Evolutionary conservation across 2,888 invertebrate species (phyloP), one percentile per base, ranked within the genome.

Genomic region (Drosophila birchii): DNA sequence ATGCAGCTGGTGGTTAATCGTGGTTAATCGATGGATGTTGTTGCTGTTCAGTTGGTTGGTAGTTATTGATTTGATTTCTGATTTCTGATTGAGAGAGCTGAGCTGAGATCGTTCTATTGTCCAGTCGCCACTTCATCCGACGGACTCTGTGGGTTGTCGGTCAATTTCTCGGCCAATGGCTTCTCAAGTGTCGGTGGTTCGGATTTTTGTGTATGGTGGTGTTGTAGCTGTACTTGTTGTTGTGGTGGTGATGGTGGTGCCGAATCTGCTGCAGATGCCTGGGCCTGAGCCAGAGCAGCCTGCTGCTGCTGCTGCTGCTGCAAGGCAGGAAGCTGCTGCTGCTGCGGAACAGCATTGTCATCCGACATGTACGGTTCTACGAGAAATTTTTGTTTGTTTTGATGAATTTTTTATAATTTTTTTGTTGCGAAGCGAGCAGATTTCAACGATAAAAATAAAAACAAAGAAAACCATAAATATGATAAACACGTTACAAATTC

Each of bases 181-280:
- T 87, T 83, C 88, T 83, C 83, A 77, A 81, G 84, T 84, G 86
- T 86, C 85, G 84, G 78, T 76, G 75, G 86, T 86, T 86, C 88
- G 49, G 86, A 81, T 81, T 81, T 82, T 55, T 76, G 80, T 79
- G 75, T 84, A 49, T 81, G 75, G 69, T 79, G 78, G 83, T 71
- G 71, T 79, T 64, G 68, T 70, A 53, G 76, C 70, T 78, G 77
- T 85, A 77, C 77, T 67, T 53, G 63, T 62, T 43, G 63, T 70
- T 58, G 80, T 66, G 84, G 74, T 81, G 61, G 70, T 80, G 56
- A 59, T 56, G 29, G 74, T 64, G 76, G 66, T 75, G 78, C 69
- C 70, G 64, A 58, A 26, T 49, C 72, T 32, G 72, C 49, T 59
- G 64, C 70, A 58, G 71, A 45, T 69, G 72, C 70, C 32, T 58